Evolutionary conservation across 2,113 vertebrate genomes (phyloP).

Genomic region (Dinomys branickii): DNA sequence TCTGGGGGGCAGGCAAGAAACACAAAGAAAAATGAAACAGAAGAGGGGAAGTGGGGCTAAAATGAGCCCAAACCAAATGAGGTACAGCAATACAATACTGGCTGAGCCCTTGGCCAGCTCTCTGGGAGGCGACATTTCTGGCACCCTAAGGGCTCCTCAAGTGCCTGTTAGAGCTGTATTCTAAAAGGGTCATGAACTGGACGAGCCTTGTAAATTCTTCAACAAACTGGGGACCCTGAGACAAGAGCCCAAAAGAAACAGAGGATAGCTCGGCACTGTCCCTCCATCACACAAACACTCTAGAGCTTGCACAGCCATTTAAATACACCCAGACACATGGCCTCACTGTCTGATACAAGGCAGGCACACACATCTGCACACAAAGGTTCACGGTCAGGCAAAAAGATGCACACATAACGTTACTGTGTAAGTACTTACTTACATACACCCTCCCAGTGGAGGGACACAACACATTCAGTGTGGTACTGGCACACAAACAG

Average conservation of each 20-base stretch:
- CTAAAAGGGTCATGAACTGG: not conserved
- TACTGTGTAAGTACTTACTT: not conserved
- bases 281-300: accelerated
- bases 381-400: not conserved
- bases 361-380: not conserved
- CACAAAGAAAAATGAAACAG: not conserved
- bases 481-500: not conserved
- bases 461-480: not conserved
- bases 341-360: not conserved
- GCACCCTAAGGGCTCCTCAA: not conserved
- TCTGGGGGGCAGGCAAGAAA: not conserved
- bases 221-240: not conserved
- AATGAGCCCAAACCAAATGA: not conserved
- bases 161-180: not conserved
- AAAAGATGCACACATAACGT: not conserved
- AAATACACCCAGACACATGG: not conserved
- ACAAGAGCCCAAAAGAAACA: not conserved
- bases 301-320: not conserved
- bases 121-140: not conserved
- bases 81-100: not conserved
- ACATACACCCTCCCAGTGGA: not conserved
- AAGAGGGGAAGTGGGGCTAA: not conserved
- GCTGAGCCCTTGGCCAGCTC: not conserved
- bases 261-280: not conserved
- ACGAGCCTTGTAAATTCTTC: not conserved